phyloP scores from a whole-genome alignment of 2,113 vertebrate genomes.

The Eidolon helvum region DNA sequence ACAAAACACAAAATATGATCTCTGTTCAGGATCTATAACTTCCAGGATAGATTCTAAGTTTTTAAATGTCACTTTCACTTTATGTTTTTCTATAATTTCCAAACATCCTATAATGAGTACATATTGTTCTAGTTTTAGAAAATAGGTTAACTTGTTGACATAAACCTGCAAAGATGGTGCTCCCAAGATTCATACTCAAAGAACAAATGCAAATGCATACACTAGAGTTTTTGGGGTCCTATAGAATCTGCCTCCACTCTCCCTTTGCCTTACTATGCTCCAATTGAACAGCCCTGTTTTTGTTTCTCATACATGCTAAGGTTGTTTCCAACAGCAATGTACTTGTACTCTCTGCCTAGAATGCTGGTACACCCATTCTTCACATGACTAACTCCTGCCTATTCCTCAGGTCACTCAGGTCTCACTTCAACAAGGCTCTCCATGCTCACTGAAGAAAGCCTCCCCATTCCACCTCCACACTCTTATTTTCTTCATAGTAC shows the following conservation, averaged over 20 bases:
- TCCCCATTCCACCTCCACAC: neutral
- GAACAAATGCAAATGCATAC: neutral
- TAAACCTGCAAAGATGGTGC: neutral
- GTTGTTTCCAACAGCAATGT: neutral
- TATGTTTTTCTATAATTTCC: conserved; percentile 30
- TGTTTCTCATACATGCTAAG: neutral
- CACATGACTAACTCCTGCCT: neutral
- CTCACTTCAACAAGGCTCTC: neutral
- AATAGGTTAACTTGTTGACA: neutral
- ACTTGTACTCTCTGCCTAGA: neutral
- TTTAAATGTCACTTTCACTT: conserved; percentile 42
- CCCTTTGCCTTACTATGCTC: neutral
- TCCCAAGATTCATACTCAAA: neutral
- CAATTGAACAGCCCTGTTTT: neutral
- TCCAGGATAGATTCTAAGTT: neutral
- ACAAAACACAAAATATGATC: neutral
- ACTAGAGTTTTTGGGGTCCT: no score
- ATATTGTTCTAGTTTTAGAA: neutral
- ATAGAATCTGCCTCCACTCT: neutral
- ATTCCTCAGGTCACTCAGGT: neutral
- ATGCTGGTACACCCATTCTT: neutral
- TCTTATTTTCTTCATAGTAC: neutral
- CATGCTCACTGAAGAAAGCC: neutral
- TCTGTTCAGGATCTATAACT: neutral
- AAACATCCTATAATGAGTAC: neutral